Base-by-base conservation (phyloP, 2,113 vertebrate genomes). In the Jaculus jaculus region DNA sequence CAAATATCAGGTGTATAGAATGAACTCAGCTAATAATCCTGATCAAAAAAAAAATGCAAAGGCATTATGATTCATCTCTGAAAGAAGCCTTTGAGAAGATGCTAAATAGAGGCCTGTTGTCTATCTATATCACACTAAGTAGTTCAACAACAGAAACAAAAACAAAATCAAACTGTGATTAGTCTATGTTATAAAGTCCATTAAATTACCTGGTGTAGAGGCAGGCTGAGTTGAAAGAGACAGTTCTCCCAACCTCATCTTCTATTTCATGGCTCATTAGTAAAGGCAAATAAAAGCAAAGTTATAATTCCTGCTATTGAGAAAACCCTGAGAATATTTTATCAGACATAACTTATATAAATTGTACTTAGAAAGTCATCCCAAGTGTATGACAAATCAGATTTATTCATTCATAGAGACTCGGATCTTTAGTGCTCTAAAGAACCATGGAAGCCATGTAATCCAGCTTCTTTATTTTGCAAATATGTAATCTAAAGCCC, bases 391-490 rank as follows among this genome's bases (percentile, higher is more conserved):
- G 65, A 18, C 34, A 86, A 86, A 89, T 89, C 32, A 77, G 17
- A 51, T 15, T 9, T 89, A 91, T 91, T 93, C 32, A 78, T 73
- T 94, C 73, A 81, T 90, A 81, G 23, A 78, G 83, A 65, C 10
- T 87, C n/a, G 85, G 32, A 74, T 74, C 28, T 84, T 95, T 84
- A 71, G 7, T 71, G 71, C 20, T 84, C 75, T 77, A 91, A 88
- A 84, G 15, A 9, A 37, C 24, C 28, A 30, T 74, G 9, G 12
- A 72, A 30, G 87, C 39, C 26, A 90, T 60, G 63, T 37, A 84
- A 90, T 94, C 3, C 16, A 87, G 65, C 18, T 86, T 86, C 66
- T 11, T 92, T 94, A 79, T 90, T 90, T 95, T 92, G 69, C 37
- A 71, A 20, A 39, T 87, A 47, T 47, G 30, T 73, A 87, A 65